These are phyloP conservation scores for Diorhabda sublineata DNA, from an alignment of 1,140 invertebrate genomes.

Conservation along the genomic window DNA sequence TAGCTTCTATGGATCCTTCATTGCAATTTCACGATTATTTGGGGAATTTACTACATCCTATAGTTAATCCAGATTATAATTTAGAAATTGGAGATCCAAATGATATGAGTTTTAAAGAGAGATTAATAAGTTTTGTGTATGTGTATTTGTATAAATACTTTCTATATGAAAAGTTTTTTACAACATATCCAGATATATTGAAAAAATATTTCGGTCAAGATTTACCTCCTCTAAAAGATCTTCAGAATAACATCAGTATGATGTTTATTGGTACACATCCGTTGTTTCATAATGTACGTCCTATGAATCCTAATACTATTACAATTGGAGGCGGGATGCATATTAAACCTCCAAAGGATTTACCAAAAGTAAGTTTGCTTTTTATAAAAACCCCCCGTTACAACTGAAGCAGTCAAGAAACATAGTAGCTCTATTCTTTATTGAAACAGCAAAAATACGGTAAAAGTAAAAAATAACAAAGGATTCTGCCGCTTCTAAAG, in stretches of 20 bases:
- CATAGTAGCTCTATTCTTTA: too few species aligned
- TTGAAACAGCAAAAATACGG: too few species aligned
- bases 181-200: constrained; percentile 36
- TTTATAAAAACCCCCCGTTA: too few species aligned
- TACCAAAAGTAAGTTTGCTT: constrained; percentile 32
- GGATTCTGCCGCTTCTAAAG: too few species aligned
- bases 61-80: constrained; percentile 46
- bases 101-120: constrained; percentile 22
- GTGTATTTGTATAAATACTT: constrained; percentile 6
- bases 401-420: too few species aligned
- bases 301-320: constrained; percentile 49
- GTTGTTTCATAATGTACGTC: constrained; percentile 46
- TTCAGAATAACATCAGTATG: constrained; percentile 51
- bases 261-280: constrained; percentile 53
- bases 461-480: too few species aligned
- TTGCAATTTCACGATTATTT: constrained; percentile 29
- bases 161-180: constrained; percentile 19
- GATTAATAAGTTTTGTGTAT: constrained; percentile 27
- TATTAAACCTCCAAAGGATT: constrained; percentile 41
- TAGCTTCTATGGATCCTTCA: constrained; percentile 18
- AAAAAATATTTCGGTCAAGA: constrained; percentile 47
- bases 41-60: constrained; percentile 48
- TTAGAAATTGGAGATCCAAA: constrained; percentile 14
- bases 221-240: constrained; percentile 46
- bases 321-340: constrained; percentile 52